phyloP scores from a whole-genome alignment of 2,113 vertebrate genomes.

The Triplophysa siluroides region DNA sequence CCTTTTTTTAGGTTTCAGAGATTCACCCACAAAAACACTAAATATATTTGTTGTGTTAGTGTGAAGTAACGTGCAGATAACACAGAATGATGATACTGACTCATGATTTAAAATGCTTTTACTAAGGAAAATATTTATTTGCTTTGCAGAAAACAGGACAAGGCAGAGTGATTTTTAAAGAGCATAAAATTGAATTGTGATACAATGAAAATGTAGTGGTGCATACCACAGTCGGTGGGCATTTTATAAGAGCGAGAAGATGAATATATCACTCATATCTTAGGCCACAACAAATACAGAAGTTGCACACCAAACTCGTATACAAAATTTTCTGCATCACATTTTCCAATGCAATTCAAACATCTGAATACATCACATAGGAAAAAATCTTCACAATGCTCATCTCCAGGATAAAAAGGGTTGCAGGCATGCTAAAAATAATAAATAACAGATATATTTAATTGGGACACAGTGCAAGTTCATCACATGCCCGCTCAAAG shows the following conservation, averaged over 20 bases:
- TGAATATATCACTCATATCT: not conserved
- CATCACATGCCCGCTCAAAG: not conserved
- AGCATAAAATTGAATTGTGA: not conserved
- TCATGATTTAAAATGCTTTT: constrained; percentile 43
- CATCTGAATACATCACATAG: constrained; percentile 10
- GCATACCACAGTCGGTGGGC: not conserved
- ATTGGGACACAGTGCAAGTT: constrained; percentile 41
- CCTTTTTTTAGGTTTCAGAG: not conserved
- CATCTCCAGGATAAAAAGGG: constrained; percentile 8
- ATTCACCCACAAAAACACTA: not conserved
- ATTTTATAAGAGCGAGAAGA: not conserved
- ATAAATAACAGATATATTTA: constrained; percentile 45
- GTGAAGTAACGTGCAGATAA: not conserved
- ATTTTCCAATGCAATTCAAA: not conserved
- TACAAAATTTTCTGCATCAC: not conserved
- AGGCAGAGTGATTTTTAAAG: constrained; percentile 18
- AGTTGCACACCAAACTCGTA: not conserved
- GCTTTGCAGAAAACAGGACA: constrained; percentile 35
- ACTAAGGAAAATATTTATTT: constrained; percentile 63
- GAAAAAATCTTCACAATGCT: constrained; percentile 13
- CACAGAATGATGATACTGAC: not conserved
- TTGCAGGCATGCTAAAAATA: constrained; percentile 25
- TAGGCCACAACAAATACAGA: constrained; percentile 8
- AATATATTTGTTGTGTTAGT: not conserved
- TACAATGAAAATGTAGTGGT: not conserved